These are phyloP conservation scores for Brachypodius melanocephalos DNA, from an alignment of 2,113 vertebrate species.

Conservation along the genomic window DNA sequence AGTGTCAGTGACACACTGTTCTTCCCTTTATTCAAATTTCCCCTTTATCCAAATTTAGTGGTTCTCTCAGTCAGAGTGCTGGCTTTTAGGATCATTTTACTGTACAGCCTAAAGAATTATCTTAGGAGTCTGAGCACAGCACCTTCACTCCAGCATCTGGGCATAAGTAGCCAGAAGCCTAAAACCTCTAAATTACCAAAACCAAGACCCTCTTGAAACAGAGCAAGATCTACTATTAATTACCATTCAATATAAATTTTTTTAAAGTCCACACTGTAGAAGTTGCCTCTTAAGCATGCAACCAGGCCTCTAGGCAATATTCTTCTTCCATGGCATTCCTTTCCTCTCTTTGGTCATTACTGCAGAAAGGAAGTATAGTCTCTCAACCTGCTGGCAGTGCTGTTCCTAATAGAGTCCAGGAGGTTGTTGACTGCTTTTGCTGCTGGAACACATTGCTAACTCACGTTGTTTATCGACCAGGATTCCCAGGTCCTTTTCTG, in stretches of 20 bases:
- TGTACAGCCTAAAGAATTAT: background rate
- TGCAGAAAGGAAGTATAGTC: background rate
- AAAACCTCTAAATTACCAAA: background rate
- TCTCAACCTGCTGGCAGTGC: background rate
- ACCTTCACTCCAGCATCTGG: background rate
- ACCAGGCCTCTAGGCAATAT: background rate
- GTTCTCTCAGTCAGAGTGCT: background rate
- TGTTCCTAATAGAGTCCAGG: background rate
- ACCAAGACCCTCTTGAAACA: background rate
- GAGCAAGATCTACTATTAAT: background rate
- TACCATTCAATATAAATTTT: background rate
- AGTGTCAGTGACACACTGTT: background rate
- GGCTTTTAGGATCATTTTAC: background rate
- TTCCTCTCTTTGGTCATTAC: background rate
- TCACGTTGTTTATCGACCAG: background rate
- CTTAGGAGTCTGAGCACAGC: background rate
- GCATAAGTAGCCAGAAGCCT: background rate
- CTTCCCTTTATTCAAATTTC: background rate
- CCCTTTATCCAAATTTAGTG: background rate
- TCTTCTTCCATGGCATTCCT: background rate
- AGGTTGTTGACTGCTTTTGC: background rate
- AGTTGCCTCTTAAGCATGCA: background rate
- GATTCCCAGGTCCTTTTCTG: background rate
- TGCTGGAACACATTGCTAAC: accelerated
- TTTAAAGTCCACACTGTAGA: background rate